phyloP scores from a whole-genome alignment of 1,140 invertebrate species.

The Homarus americanus region DNA sequence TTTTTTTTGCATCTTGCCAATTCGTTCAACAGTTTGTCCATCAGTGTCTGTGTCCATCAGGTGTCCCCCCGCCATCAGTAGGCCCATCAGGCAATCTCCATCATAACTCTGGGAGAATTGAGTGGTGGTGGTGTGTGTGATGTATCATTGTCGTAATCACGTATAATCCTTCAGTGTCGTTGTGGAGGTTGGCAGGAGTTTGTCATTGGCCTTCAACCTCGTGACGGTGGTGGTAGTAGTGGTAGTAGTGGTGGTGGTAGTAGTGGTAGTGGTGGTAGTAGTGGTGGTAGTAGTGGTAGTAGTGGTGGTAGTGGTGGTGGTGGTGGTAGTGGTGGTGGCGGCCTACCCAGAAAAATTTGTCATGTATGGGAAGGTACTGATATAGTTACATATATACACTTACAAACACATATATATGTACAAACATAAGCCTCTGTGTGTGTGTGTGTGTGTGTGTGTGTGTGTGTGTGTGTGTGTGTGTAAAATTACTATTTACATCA shows the following conservation, averaged over 20 bases:
- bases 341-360: too few species aligned
- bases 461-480: slow-evolving; percentile 24
- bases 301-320: too few species aligned
- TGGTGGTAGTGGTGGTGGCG: not conserved
- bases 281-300: not conserved
- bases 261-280: not conserved
- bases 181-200: slow-evolving; percentile 3
- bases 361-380: too few species aligned
- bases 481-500: too few species aligned
- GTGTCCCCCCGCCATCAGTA: too few species aligned
- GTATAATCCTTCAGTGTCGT: slow-evolving; percentile 48
- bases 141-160: slow-evolving; percentile 46
- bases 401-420: too few species aligned
- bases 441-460: not conserved
- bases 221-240: not conserved
- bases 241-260: not conserved
- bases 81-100: slow-evolving; percentile 10
- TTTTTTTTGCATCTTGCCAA: too few species aligned
- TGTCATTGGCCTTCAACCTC: not conserved
- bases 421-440: too few species aligned
- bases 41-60: too few species aligned
- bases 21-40: too few species aligned
- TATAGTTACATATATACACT: too few species aligned
- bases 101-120: slow-evolving; percentile 37
- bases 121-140: slow-evolving; percentile 54